Percentiles rank a stretch among this genome's conserved stretches.
Conservation (phyloP, 2,113 vertebrate genomes). For the Pionites leucogaster region DNA sequence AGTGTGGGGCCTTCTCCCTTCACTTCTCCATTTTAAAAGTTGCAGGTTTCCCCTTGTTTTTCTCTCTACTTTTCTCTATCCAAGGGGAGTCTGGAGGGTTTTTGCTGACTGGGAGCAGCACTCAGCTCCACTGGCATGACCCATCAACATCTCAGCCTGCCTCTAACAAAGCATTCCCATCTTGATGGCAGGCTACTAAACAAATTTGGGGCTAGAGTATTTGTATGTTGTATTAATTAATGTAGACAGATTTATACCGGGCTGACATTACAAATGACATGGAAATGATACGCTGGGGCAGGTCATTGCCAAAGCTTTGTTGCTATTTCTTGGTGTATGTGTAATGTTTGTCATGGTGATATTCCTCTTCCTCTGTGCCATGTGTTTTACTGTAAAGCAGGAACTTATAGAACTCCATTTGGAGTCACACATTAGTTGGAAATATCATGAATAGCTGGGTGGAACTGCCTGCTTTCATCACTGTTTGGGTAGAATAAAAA, state of each 20-base stretch:
- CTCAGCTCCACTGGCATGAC: background rate
- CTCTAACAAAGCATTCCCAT: background rate
- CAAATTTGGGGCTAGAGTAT: background rate
- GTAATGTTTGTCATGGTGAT: background rate
- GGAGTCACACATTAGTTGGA: background rate
- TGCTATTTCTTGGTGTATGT: background rate
- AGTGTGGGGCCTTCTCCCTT: background rate
- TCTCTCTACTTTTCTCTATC: background rate
- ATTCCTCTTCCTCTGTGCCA: background rate
- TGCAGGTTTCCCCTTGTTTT: background rate
- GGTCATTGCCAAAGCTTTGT: background rate
- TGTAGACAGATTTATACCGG: background rate
- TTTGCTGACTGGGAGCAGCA: background rate
- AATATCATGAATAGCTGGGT: fast-evolving
- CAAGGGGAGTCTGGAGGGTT: background rate
- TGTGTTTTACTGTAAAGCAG: background rate
- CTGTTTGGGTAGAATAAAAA: background rate
- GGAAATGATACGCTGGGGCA: background rate
- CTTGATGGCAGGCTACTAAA: background rate
- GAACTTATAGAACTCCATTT: background rate
- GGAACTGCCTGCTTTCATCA: background rate
- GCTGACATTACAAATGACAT: background rate
- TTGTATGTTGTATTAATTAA: background rate
- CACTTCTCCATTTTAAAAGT: background rate
- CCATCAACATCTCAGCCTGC: background rate